Evolutionary conservation across 2,888 invertebrate genomes (phyloP).

Genomic region (Marasmarcha lunaedactyla): DNA sequence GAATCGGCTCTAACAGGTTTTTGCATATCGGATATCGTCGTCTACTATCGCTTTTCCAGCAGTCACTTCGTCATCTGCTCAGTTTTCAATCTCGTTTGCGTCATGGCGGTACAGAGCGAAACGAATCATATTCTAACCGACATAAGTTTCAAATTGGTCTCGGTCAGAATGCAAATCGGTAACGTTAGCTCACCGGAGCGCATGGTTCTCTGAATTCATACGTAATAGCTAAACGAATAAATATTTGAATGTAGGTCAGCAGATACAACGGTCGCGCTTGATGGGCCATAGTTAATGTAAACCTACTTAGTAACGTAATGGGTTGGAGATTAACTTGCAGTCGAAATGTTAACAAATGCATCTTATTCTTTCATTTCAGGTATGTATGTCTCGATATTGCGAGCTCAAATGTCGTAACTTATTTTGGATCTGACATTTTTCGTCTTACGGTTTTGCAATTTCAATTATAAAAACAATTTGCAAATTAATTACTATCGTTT

Average conservation of each 20-base stretch:
- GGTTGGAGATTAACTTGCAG: too few species aligned
- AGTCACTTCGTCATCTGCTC: not conserved
- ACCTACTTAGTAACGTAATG: too few species aligned
- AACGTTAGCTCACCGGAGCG: conserved; percentile 34
- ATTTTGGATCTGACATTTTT: too few species aligned
- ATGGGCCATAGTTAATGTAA: not conserved
- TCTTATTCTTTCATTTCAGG: conserved; percentile 34
- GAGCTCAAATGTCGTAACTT: too few species aligned
- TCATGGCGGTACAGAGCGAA: not conserved
- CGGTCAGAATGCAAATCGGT: conserved; percentile 29
- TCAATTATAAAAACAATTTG: too few species aligned
- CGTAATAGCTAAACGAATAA: conserved; percentile 46
- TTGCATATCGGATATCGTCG: conserved; percentile 20
- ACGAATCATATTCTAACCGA: not conserved
- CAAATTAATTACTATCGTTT: too few species aligned
- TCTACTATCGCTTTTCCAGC: not conserved
- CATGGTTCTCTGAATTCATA: conserved; percentile 40
- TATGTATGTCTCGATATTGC: conserved; percentile 19
- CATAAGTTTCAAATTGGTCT: not conserved
- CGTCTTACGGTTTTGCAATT: too few species aligned
- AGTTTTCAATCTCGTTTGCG: not conserved
- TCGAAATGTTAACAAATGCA: conserved; percentile 4
- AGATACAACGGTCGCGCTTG: not conserved
- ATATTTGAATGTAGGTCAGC: conserved; percentile 43
- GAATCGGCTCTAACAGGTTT: conserved; percentile 14